Base-by-base conservation (phyloP, 2,113 vertebrate genomes). In the Chunga burmeisteri region DNA sequence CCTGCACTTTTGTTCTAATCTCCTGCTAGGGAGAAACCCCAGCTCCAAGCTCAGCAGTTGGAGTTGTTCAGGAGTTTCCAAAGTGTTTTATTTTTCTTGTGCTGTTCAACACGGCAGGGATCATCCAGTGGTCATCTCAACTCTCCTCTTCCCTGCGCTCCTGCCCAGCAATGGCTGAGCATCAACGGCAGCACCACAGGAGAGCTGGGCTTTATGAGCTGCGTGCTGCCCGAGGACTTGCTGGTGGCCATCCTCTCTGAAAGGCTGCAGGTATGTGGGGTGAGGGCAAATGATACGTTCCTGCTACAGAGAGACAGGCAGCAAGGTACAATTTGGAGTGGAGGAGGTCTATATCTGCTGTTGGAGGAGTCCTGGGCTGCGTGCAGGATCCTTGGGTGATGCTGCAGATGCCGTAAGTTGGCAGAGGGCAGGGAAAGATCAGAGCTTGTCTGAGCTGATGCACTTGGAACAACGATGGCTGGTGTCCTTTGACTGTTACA, bases 231-330 rank as follows among this genome's bases (percentile, higher is more conserved):
- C 0, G 98, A 99, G 47, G 98, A 99, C 5, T 86, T 99, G 16
- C 95, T 99, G 70, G 90, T 97, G 75, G 98, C 99, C 86, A 98
- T 99, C 70, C 97, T 99, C 67, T 86, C 96, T 0, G 98, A 99
- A 58, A 98, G 99, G 95, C 97, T 99, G 73, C 98, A 99, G 99
- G 99, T 99, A 84, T 0, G 20, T 29, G 47, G 25, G n/a, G 5
- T 25, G 32, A 47, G 47, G 70, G 17, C 22, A 20, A 22, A 40
- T 2, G 7, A 25, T 18, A 11, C 0, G 0, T 46, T 40, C 21
- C 53, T 70, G 40, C n/a, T 40, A 5, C 3, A 4, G 50, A 53
- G 32, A 16, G 56, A 53, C 27, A 11, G n/a, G 26, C 61, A 72
- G 34, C 3, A 8, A 42, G 53, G 38, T 56, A 8, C 1, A 0